Conservation (phyloP, 2,888 invertebrate genomes). For the Ditula angustiorana region DNA sequence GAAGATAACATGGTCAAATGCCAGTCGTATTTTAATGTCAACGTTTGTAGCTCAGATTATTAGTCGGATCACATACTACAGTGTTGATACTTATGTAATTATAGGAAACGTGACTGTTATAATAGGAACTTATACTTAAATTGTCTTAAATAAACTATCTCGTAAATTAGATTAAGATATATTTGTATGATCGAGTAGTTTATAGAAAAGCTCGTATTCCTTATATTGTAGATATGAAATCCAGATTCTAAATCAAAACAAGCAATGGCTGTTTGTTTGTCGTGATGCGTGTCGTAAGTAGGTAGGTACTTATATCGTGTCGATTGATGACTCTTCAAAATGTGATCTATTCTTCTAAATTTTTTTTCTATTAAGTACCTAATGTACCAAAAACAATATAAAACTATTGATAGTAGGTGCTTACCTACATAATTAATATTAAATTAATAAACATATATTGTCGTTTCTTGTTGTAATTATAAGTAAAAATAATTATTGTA, state of each 20-base stretch:
- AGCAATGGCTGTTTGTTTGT: slow-evolving; percentile 67
- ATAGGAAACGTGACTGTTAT: slow-evolving; percentile 10
- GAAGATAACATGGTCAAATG: not conserved
- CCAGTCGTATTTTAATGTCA: not conserved
- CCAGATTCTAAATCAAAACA: slow-evolving; percentile 71
- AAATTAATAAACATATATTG: slow-evolving; percentile 2
- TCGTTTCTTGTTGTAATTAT: slow-evolving; percentile 2
- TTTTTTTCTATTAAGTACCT: slow-evolving; percentile 1
- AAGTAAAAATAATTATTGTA: not conserved
- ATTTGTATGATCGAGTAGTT: not conserved
- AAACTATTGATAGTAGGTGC: not conserved
- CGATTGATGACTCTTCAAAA: slow-evolving; percentile 41
- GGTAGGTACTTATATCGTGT: slow-evolving; percentile 28
- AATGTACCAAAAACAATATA: not conserved
- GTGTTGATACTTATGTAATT: slow-evolving; percentile 2
- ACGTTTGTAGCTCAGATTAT: too few relatives aligned
- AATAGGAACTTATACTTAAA: not conserved
- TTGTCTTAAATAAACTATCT: not conserved
- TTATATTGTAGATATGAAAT: slow-evolving; percentile 48
- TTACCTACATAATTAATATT: slow-evolving; percentile 1
- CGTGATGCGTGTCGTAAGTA: slow-evolving; percentile 41
- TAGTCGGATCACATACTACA: not conserved
- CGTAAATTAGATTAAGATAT: not conserved
- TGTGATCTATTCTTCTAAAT: slow-evolving; percentile 42
- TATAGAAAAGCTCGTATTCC: slow-evolving; percentile 17